These are phyloP conservation scores for Lysandra coridon DNA, from an alignment of 2,888 invertebrate species.

Conservation along the genomic window DNA sequence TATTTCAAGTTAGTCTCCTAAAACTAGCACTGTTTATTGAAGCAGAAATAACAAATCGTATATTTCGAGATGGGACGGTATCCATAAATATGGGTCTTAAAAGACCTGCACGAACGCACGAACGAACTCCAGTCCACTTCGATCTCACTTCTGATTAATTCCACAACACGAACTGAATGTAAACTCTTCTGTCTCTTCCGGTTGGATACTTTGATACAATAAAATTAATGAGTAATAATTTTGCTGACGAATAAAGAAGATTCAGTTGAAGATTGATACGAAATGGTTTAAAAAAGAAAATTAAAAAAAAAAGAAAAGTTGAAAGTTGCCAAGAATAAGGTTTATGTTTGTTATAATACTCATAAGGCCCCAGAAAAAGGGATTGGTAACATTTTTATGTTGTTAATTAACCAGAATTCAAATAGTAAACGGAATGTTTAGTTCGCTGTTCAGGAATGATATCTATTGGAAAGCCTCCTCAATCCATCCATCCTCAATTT, in stretches of 20 bases:
- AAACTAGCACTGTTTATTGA: neutral
- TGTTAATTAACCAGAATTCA: too few relatives aligned
- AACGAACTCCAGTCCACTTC: conserved; percentile 38
- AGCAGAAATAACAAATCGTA: conserved; percentile 16
- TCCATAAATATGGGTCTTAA: conserved; percentile 39
- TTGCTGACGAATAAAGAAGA: neutral
- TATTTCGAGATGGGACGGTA: conserved; percentile 30
- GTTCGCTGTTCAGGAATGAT: neutral
- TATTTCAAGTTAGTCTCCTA: neutral
- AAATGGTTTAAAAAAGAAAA: too few relatives aligned
- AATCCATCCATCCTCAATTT: neutral
- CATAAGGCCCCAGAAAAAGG: too few relatives aligned
- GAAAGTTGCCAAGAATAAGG: neutral
- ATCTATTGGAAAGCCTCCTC: neutral
- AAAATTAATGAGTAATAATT: neutral
- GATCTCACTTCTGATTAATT: conserved; percentile 58
- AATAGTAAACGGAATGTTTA: too few relatives aligned
- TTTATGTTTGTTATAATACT: too few relatives aligned
- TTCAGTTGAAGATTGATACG: neutral
- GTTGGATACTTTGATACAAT: conserved; percentile 22
- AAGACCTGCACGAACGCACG: conserved; percentile 34
- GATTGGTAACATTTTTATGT: too few relatives aligned
- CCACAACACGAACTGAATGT: conserved; percentile 51
- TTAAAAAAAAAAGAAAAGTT: too few relatives aligned
- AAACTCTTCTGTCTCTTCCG: conserved; percentile 41